Conservation (phyloP, 2,113 vertebrate species). For the Orthonyx spaldingii region DNA sequence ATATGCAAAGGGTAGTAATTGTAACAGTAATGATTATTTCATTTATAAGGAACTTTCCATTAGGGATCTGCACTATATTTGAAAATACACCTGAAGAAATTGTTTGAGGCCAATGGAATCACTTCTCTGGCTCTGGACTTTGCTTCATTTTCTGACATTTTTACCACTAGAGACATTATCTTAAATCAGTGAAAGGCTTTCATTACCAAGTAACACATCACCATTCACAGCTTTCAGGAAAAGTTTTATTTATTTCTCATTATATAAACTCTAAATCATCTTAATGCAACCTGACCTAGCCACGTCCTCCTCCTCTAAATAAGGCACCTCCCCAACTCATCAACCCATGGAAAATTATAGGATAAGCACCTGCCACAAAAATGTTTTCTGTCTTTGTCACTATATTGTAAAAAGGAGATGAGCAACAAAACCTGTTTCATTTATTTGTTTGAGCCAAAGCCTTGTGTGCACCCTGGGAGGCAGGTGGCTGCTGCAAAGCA, state of each 20-base stretch:
- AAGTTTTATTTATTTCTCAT: conserved; percentile 19
- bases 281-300: conserved; percentile 9
- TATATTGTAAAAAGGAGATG: background rate
- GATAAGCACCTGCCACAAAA: conserved; percentile 26
- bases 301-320: background rate
- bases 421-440: background rate
- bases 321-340: conserved; percentile 2
- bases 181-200: background rate
- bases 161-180: background rate
- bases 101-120: background rate
- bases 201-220: background rate
- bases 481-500: background rate
- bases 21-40: background rate
- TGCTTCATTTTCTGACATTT: background rate
- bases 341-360: conserved; percentile 24
- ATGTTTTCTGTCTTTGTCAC: conserved; percentile 23
- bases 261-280: conserved; percentile 14
- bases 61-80: background rate
- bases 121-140: background rate
- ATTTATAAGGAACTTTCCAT: background rate
- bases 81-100: background rate
- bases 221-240: background rate
- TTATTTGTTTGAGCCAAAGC: background rate
- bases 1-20: background rate
- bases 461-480: background rate